Conservation (phyloP, 2,113 vertebrate species). For the Chionis minor region DNA sequence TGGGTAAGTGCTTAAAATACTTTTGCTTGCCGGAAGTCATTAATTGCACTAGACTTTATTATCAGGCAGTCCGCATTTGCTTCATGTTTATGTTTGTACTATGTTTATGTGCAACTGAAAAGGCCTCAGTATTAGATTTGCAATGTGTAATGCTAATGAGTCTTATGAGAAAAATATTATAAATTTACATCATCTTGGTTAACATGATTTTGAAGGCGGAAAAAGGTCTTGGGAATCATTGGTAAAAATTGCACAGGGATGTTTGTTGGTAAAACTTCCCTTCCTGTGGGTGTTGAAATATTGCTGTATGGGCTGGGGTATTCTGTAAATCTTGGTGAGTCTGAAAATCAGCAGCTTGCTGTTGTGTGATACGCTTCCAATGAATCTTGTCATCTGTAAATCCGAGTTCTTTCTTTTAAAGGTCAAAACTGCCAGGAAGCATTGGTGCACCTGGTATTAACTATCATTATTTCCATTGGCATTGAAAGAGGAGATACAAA, state of each 20-base stretch:
- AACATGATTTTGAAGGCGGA: not conserved
- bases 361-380: not conserved
- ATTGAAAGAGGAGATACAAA: slow-evolving; percentile 13
- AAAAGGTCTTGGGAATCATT: not conserved
- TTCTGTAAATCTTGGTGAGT: not conserved
- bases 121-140: not conserved
- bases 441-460: not conserved
- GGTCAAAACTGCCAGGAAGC: slow-evolving; percentile 23
- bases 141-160: not conserved
- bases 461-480: slow-evolving; percentile 3
- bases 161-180: not conserved
- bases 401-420: not conserved
- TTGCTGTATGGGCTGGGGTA: not conserved
- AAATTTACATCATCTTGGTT: not conserved
- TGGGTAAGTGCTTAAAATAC: not conserved
- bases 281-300: not conserved
- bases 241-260: not conserved
- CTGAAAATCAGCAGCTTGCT: not conserved
- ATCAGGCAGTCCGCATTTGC: not conserved
- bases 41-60: not conserved
- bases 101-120: not conserved
- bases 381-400: slow-evolving; percentile 24
- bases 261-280: not conserved
- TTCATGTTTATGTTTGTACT: not conserved
- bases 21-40: not conserved